Conservation (phyloP, 2,888 invertebrate species). For the Thalpophila matura region DNA sequence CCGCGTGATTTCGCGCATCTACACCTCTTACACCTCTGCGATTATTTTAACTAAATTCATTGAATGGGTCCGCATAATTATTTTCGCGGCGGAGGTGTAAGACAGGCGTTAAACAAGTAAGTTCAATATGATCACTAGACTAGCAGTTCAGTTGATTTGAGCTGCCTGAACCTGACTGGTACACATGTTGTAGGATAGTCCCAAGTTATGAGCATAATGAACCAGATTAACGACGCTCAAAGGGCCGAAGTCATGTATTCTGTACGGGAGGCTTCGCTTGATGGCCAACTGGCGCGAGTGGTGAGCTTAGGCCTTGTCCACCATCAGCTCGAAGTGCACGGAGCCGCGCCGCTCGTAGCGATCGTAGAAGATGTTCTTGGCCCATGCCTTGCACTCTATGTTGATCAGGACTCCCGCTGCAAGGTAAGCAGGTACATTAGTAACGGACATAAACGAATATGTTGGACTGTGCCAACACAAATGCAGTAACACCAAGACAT, state of each 20-base stretch:
- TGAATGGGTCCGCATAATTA: no score
- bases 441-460: neutral
- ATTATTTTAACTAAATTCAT: no score
- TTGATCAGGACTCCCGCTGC: constrained; percentile 96
- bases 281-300: constrained; percentile 54
- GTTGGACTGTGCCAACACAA: no score
- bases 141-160: constrained; percentile 10
- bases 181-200: constrained; percentile 12
- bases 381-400: constrained; percentile 98
- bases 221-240: constrained; percentile 2
- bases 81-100: no score
- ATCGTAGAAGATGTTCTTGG: constrained; percentile 96
- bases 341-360: constrained; percentile 97
- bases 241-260: constrained; percentile 10
- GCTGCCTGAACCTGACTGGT: constrained; percentile 9
- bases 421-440: constrained; percentile 36
- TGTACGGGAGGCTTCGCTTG: constrained; percentile 35
- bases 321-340: constrained; percentile 98
- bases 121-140: constrained; percentile 4
- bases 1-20: no score
- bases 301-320: constrained; percentile 92
- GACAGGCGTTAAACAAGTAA: no score
- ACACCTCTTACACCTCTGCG: no score
- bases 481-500: no score
- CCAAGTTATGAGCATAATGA: constrained; percentile 9